Evolutionary conservation across 1,140 invertebrate genomes (phyloP).

Genomic region (Magallana angulata): DNA sequence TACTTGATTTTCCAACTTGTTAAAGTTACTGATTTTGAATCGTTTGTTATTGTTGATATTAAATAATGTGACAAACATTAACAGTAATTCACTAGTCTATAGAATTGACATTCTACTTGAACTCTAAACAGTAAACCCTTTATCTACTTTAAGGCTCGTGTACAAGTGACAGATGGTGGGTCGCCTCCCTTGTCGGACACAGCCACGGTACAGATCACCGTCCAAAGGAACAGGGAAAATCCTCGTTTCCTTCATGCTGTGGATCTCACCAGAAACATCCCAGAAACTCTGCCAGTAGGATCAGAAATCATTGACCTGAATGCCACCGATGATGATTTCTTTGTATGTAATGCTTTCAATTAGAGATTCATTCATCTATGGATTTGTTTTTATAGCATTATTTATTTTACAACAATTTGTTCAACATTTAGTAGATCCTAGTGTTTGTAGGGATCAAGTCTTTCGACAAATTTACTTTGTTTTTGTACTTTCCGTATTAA

Average conservation of each 20-base stretch:
- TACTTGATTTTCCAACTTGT: too few relatives aligned
- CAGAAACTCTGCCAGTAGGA: conserved; percentile 59
- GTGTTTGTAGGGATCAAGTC: background rate
- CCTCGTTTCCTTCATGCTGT: conserved; percentile 84
- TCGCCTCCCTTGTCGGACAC: conserved; percentile 64
- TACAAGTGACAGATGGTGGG: conserved; percentile 69
- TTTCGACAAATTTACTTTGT: background rate
- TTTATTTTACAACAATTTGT: too few relatives aligned
- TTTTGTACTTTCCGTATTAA: too few relatives aligned
- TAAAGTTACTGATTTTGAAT: too few relatives aligned
- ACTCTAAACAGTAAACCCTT: too few relatives aligned
- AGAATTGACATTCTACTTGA: too few relatives aligned
- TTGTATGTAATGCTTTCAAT: conserved; percentile 57
- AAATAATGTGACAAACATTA: too few relatives aligned
- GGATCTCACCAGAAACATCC: conserved; percentile 47
- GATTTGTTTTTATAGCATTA: too few relatives aligned
- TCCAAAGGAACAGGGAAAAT: conserved; percentile 75
- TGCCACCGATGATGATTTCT: conserved; percentile 70
- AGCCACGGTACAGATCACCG: conserved; percentile 65
- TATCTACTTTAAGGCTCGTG: conserved; percentile 61
- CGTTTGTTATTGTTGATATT: too few relatives aligned
- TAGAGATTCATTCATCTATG: background rate
- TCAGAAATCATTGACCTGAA: conserved; percentile 62
- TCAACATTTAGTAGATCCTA: background rate
- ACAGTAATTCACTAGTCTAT: too few relatives aligned